Base-by-base conservation (phyloP, 1,140 invertebrate species). In the Grapholita molesta region DNA sequence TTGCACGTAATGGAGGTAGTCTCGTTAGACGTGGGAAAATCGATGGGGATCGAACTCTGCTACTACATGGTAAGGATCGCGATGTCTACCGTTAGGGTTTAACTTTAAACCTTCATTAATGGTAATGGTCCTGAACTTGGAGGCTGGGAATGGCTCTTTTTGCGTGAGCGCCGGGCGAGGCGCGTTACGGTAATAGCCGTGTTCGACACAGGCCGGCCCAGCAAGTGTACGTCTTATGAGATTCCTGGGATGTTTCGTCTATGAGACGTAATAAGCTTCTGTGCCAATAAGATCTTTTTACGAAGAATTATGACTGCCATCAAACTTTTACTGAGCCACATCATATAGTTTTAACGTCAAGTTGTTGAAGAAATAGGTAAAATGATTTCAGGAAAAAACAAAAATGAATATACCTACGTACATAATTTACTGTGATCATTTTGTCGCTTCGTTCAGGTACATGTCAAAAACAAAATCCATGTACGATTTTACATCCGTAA, bases 1-100 rank as follows among this genome's bases (percentile, higher is more conserved):
- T 79, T 79, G 75, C 71, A 79, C 82, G 87, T 88, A 88, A 89
- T 88, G 79, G 81, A 77, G 80, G 84, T 79, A 84, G 85, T 76
- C 85, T 88, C 76, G 86, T 91, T 91, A 89, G 79, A 88, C 86
- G 87, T 91, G 88, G 87, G 88, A 91, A 89, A 75, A 78, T 12
- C 33, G 70, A 53, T 24, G 68, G 38, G 72, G 53, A 53, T 38
- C 25, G 68, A 53, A 35, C 15, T 21, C n/a, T 55, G 70, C 73
- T 80, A 66, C 71, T 80, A 82, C 84, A 84, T 76, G 83, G 85
- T 78, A 80, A 77, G 72, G 76, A 75, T 79, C 79, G 70, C 74
- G 74, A 76, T 84, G 83, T 81, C 83, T 84, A 85, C 81, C 80
- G 82, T 87, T 83, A 84, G 77, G 77, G 76, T 75, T 82, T 80